phyloP scores from a whole-genome alignment of 2,113 vertebrate species.

The Zapornia atra region DNA sequence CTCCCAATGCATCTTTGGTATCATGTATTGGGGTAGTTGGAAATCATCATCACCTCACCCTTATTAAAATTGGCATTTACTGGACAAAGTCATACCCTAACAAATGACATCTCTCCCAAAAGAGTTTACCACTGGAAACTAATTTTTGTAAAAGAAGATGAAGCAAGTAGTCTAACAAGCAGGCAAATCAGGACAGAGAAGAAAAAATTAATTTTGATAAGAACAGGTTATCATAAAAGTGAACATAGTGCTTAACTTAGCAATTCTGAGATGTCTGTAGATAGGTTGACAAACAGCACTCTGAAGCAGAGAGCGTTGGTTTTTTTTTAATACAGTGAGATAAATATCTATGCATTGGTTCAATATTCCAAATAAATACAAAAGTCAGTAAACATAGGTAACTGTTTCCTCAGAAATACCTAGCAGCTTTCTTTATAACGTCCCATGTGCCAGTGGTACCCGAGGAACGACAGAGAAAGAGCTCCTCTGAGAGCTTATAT shows the following conservation, averaged over 20 bases:
- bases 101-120: background rate
- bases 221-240: slow-evolving; percentile 34
- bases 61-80: background rate
- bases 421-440: background rate
- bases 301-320: background rate
- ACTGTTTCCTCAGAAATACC: background rate
- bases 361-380: slow-evolving; percentile 19
- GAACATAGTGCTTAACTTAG: slow-evolving; percentile 26
- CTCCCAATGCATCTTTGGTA: background rate
- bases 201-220: slow-evolving; percentile 30
- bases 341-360: background rate
- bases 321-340: background rate
- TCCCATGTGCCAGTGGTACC: background rate
- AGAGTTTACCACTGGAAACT: background rate
- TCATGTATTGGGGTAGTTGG: background rate
- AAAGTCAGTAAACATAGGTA: background rate
- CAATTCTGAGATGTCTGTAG: background rate
- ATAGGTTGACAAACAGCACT: background rate
- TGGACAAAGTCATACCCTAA: background rate
- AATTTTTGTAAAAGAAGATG: slow-evolving; percentile 18
- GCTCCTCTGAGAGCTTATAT: background rate
- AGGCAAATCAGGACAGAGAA: background rate
- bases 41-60: background rate
- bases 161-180: slow-evolving; percentile 6
- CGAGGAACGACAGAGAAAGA: background rate